phyloP scores from a whole-genome alignment of 2,113 vertebrate species.

The Argyrosomus japonicus region DNA sequence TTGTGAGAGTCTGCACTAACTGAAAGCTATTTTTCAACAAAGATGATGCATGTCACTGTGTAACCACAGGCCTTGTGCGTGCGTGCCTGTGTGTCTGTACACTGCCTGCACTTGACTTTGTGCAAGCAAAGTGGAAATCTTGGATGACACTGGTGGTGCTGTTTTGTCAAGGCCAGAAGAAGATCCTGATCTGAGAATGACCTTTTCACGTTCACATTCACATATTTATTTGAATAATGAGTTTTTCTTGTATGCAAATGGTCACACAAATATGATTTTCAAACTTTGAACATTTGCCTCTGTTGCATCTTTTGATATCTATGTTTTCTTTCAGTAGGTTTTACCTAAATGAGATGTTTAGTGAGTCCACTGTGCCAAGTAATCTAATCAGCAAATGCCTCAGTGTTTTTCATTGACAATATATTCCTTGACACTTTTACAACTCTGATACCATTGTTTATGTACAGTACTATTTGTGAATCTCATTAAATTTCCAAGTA shows the following conservation, averaged over 20 bases:
- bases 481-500: too few species aligned
- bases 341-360: neutral
- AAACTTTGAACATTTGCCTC: conserved; percentile 1
- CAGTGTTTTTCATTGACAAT: neutral
- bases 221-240: conserved; percentile 61
- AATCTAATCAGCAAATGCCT: too few species aligned
- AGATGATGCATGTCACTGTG: conserved; percentile 33
- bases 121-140: conserved; percentile 44
- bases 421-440: neutral
- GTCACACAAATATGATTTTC: conserved; percentile 34
- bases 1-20: conserved; percentile 19
- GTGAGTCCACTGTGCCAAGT: neutral
- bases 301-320: neutral
- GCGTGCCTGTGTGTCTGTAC: conserved; percentile 72
- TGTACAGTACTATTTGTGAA: too few species aligned
- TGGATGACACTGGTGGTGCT: conserved; percentile 46
- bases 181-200: conserved; percentile 45
- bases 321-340: neutral
- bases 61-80: conserved; percentile 31
- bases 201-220: conserved; percentile 37
- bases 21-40: conserved; percentile 30
- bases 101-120: conserved; percentile 50
- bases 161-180: conserved; percentile 49
- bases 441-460: neutral
- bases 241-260: conserved; percentile 26